Conservation (phyloP, 2,797 vertebrate genomes). For the Helarctos malayanus region DNA sequence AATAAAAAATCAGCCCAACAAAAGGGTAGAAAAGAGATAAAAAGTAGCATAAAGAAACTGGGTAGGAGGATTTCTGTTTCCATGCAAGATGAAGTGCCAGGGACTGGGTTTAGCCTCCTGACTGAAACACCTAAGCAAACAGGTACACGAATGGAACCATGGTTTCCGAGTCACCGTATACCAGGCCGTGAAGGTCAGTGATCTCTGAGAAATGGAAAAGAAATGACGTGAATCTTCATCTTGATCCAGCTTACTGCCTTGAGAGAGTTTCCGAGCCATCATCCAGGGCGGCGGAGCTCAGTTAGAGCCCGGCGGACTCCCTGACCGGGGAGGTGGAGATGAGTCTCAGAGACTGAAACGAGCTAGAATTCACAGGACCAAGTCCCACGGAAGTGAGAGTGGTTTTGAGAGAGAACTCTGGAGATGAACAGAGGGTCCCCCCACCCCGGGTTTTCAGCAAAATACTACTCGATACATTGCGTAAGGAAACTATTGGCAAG, state of each 20-base stretch:
- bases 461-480: not conserved
- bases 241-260: not conserved
- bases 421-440: not conserved
- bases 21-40: not conserved
- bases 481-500: not conserved
- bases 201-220: not conserved
- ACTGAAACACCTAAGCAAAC: not conserved
- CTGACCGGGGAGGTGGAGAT: not conserved
- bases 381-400: not conserved
- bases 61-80: not conserved
- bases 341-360: not conserved
- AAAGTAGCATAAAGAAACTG: not conserved
- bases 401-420: not conserved
- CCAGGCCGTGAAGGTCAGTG: not conserved
- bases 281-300: not conserved
- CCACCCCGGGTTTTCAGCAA: not conserved
- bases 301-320: no score
- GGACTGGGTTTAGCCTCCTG: not conserved
- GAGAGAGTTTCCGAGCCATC: not conserved
- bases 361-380: not conserved
- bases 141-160: not conserved
- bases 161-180: not conserved
- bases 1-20: not conserved
- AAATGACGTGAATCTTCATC: not conserved
- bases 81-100: not conserved